Percentiles rank a stretch among this genome's conserved stretches.
phyloP scores from a whole-genome alignment of 2,888 invertebrate genomes.

The Andrena marginata region DNA sequence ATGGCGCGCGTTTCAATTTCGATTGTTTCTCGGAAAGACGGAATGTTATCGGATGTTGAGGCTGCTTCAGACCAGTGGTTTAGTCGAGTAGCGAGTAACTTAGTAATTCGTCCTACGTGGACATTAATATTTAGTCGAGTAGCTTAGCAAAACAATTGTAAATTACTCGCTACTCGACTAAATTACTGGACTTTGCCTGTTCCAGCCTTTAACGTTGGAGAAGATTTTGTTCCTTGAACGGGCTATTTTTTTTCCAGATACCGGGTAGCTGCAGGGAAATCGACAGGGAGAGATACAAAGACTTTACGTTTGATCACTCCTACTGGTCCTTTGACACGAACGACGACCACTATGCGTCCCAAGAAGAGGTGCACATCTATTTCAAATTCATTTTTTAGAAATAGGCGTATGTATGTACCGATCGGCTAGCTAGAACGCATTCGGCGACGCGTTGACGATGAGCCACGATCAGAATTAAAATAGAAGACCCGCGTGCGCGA shows the following conservation, averaged over 20 bases:
- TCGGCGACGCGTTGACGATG: slow-evolving; percentile 42
- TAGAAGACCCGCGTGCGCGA: slow-evolving; percentile 39
- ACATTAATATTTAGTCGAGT: too few species aligned
- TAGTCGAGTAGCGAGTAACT: too few species aligned
- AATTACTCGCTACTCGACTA: too few species aligned
- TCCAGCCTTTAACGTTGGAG: background rate
- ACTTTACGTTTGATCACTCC: slow-evolving; percentile 95
- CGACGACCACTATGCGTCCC: slow-evolving; percentile 91
- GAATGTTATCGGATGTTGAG: background rate
- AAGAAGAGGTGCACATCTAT: slow-evolving; percentile 89
- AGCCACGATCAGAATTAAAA: slow-evolving; percentile 52
- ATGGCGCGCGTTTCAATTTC: too few species aligned
- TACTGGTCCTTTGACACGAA: slow-evolving; percentile 93
- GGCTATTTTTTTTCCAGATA: slow-evolving; percentile 75
- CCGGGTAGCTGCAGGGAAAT: slow-evolving; percentile 87
- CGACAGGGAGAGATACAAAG: slow-evolving; percentile 90
- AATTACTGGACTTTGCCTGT: too few species aligned
- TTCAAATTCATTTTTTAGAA: background rate
- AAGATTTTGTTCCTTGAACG: slow-evolving; percentile 6
- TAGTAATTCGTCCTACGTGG: too few species aligned
- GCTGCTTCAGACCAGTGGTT: too few species aligned
- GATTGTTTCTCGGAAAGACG: background rate
- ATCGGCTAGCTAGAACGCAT: slow-evolving; percentile 28
- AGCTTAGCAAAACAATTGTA: too few species aligned
- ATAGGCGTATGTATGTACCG: background rate